Evolutionary conservation across 2,888 invertebrate genomes (phyloP), one percentile per base, ranked within the genome.

Genomic region (Brachyptera risi): DNA sequence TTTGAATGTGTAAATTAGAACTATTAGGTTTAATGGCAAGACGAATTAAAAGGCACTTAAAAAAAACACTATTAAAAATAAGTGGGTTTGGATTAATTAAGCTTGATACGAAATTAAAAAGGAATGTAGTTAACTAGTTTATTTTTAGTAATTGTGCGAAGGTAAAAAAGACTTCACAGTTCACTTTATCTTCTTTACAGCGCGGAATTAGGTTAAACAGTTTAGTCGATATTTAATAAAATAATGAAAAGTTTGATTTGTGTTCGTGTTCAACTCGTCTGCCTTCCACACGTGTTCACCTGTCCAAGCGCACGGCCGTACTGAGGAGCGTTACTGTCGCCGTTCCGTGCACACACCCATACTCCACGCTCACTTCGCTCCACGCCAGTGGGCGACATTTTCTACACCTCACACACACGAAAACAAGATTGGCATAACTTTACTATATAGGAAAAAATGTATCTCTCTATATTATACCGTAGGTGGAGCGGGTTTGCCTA

Each of bases 401-500:
- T 4, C 44, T 40, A 40, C 40, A n/a, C n/a, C n/a, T 15, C 4
- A 15, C 40, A 4, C 2, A 19, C 9, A 17, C 17, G 44, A 44
- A 44, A 44, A 44, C 44, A 19, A 44, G 44, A 44, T 44, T 44
- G 44, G 44, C 44, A 21, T 21, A 44, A 44, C 44, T 44, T 21
- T 11, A 44, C 11, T 7, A 11, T 31, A 11, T 31, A 31, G 11
- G 11, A 31, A 31, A 31, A 31, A 31, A 31, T 11, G 11, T n/a
- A n/a, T n/a, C n/a, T 7, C 31, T 5, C 31, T 5, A 7, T 5
- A 31, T 31, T 31, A 7, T 31, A 31, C 44, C 21, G 44, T 44
- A 21, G 44, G 44, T 44, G 44, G 44, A 44, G 17, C 44, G 11
- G 21, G 44, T 44, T 44, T 44, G 44, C 44, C 44, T 44, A 44